Evolutionary conservation across 2,888 invertebrate species (phyloP).

Genomic region (Encarsia formosa): DNA sequence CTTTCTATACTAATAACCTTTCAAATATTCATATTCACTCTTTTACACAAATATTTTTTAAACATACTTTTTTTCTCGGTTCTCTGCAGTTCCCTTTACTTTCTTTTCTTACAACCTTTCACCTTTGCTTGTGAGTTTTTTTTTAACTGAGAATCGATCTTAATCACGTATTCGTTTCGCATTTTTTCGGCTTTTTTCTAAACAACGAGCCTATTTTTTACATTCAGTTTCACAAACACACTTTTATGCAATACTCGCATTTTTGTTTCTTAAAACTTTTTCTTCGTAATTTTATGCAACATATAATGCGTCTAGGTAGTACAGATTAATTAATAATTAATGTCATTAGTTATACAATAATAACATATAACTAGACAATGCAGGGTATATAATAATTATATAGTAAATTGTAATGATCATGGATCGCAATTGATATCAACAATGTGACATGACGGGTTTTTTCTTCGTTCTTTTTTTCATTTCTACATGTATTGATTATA

Average conservation of each 20-base stretch:
- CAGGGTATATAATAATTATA: conserved; percentile 53
- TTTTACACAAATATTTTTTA: too few species aligned
- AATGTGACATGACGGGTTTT: conserved; percentile 48
- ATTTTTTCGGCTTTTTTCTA: too few species aligned
- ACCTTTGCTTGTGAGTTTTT: too few species aligned
- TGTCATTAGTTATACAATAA: conserved; percentile 52
- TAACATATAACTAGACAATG: conserved; percentile 52
- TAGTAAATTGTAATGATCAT: conserved; percentile 52
- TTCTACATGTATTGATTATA: conserved; percentile 33
- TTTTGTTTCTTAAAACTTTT: conserved; percentile 35
- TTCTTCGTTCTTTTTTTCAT: conserved; percentile 25
- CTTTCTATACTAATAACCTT: not conserved
- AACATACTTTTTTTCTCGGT: too few species aligned
- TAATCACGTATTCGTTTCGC: too few species aligned
- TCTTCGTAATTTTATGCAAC: conserved; percentile 47
- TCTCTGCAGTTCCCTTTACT: too few species aligned
- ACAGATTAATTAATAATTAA: conserved; percentile 52
- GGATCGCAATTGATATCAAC: conserved; percentile 52
- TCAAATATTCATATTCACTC: conserved; percentile 23
- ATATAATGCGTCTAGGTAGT: conserved; percentile 52
- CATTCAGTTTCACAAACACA: conserved; percentile 27
- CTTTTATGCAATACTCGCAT: conserved; percentile 16
- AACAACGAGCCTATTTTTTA: too few species aligned
- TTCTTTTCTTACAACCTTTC: too few species aligned
- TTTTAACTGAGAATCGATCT: too few species aligned